Evolutionary conservation across 2,888 invertebrate genomes (phyloP).

Genomic region (Protodeltote pygarga): DNA sequence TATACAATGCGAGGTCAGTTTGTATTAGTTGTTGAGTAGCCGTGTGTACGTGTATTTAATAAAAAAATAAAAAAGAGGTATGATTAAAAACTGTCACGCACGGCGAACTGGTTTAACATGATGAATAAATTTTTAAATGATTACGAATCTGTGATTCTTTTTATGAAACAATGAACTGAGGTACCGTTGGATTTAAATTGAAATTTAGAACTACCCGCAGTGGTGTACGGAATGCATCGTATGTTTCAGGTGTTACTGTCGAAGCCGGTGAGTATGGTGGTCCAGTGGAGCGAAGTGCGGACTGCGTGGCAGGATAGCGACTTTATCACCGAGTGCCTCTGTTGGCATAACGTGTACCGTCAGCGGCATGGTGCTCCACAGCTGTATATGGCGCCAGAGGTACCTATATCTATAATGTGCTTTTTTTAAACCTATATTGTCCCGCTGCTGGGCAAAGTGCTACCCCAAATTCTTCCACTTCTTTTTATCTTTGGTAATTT

Average conservation of each 20-base stretch:
- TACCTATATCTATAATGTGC: conserved; percentile 60
- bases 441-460: too few relatives aligned
- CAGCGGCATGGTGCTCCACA: conserved; percentile 92
- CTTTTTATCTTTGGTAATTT: too few relatives aligned
- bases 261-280: conserved; percentile 90
- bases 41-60: too few relatives aligned
- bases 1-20: too few relatives aligned
- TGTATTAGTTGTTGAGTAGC: too few relatives aligned
- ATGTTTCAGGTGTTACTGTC: conserved; percentile 87
- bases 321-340: conserved; percentile 93
- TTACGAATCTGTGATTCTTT: conserved; percentile 21
- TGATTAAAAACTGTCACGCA: too few relatives aligned
- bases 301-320: conserved; percentile 93
- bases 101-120: too few relatives aligned
- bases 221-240: neutral
- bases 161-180: conserved; percentile 40
- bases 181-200: too few relatives aligned
- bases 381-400: conserved; percentile 92
- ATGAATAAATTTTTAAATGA: conserved; percentile 30
- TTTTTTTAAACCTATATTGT: neutral
- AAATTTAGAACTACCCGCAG: too few relatives aligned
- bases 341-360: conserved; percentile 94
- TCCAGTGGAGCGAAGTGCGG: conserved; percentile 90
- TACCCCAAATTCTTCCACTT: too few relatives aligned
- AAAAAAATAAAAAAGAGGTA: too few relatives aligned